A percentile compares a stretch with the other conserved stretches of the same genome.
Conservation (phyloP, 2,888 invertebrate genomes). For the Scaptomyza caliginosa region DNA sequence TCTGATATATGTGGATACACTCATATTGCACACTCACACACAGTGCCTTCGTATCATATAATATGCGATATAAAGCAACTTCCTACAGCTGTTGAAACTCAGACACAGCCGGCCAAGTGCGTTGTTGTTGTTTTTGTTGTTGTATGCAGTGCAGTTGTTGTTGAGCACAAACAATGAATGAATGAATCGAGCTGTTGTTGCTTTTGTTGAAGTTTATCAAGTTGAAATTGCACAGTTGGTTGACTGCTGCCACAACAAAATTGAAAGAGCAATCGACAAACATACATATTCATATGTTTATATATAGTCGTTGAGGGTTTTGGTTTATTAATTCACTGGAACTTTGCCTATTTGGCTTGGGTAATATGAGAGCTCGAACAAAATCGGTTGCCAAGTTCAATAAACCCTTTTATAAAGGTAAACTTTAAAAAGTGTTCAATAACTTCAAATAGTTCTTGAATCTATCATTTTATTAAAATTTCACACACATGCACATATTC, state of each 20-base stretch:
- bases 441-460: too few species aligned
- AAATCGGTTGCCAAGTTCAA: constrained; percentile 12
- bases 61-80: constrained; percentile 53
- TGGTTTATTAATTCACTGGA: constrained; percentile 8
- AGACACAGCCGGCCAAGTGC: constrained; percentile 58
- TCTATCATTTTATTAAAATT: too few species aligned
- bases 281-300: not conserved
- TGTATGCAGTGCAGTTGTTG: constrained; percentile 20
- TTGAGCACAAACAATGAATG: constrained; percentile 67
- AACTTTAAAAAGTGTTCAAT: too few species aligned
- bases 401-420: not conserved
- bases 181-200: constrained; percentile 59
- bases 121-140: constrained; percentile 24
- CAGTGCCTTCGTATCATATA: constrained; percentile 32
- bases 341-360: constrained; percentile 16
- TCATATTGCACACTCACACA: constrained; percentile 4
- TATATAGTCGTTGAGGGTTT: not conserved
- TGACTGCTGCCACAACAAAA: constrained; percentile 58
- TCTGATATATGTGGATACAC: constrained; percentile 10
- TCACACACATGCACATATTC: too few species aligned
- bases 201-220: constrained; percentile 57
- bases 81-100: constrained; percentile 67
- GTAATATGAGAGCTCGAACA: not conserved
- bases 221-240: constrained; percentile 69
- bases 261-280: constrained; percentile 31